Conservation (phyloP, 2,797 vertebrate genomes). For the Microctenopoma lineatum region DNA sequence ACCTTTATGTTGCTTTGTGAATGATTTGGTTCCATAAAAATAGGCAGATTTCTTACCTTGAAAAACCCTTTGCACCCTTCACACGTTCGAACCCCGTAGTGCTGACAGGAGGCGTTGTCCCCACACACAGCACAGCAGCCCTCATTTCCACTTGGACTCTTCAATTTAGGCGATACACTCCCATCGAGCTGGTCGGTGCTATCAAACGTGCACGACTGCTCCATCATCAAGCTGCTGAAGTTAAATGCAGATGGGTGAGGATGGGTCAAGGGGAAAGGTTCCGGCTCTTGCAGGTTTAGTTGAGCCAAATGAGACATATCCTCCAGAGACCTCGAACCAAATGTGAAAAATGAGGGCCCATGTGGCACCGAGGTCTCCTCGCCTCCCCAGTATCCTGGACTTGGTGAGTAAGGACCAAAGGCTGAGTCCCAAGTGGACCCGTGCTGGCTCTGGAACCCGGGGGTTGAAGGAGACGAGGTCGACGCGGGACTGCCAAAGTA, state of each 20-base stretch:
- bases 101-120: conserved; percentile 95
- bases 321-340: conserved; percentile 62
- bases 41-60: conserved; percentile 81
- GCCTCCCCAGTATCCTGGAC: conserved; percentile 86
- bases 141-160: conserved; percentile 80
- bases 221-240: conserved; percentile 80
- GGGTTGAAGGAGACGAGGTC: conserved; percentile 87
- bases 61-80: conserved; percentile 93
- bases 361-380: conserved; percentile 86
- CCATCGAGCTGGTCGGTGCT: conserved; percentile 56
- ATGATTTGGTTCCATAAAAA: neutral
- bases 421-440: conserved; percentile 88
- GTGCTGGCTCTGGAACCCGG: conserved; percentile 87
- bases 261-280: conserved; percentile 66
- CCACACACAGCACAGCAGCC: conserved; percentile 95
- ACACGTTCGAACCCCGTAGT: conserved; percentile 94
- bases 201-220: conserved; percentile 61
- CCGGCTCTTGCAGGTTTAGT: conserved; percentile 69
- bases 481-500: conserved; percentile 92
- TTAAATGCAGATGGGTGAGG: conserved; percentile 61
- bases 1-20: neutral
- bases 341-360: conserved; percentile 87
- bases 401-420: conserved; percentile 88
- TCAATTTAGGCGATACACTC: conserved; percentile 67
- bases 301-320: conserved; percentile 73